Evolutionary conservation across 2,113 vertebrate genomes (phyloP).

Genomic region (Petrocephalus zakoni): DNA sequence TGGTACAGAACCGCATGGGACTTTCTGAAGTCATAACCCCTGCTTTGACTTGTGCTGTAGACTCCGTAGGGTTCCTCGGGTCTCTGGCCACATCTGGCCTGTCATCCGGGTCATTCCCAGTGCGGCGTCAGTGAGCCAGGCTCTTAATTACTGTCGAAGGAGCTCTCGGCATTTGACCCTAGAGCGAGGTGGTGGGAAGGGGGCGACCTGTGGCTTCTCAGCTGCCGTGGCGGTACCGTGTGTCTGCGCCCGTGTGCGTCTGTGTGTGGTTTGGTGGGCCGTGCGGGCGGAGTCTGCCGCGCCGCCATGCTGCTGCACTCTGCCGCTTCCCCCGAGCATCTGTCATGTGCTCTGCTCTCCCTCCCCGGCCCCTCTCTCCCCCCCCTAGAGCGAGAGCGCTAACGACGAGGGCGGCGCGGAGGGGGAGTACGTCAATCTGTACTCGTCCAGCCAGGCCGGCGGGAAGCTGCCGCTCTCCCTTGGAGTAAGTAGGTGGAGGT

Average conservation of each 20-base stretch:
- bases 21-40: neutral
- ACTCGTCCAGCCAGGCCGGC: slow-evolving; percentile 84
- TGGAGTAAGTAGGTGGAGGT: slow-evolving; percentile 77
- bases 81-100: neutral
- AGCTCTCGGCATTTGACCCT: neutral
- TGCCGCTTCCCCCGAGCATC: slow-evolving; percentile 28
- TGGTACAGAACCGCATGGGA: neutral
- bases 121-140: neutral
- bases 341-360: slow-evolving; percentile 50
- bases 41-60: neutral
- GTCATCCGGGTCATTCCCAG: neutral
- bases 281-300: too few relatives aligned
- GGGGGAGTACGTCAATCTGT: slow-evolving; percentile 94
- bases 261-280: neutral
- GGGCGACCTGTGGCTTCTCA: neutral
- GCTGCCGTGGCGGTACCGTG: neutral
- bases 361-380: slow-evolving; percentile 33
- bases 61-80: neutral
- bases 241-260: neutral
- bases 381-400: slow-evolving; percentile 80
- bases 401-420: slow-evolving; percentile 87
- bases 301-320: neutral
- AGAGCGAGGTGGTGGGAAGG: neutral
- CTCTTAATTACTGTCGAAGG: neutral
- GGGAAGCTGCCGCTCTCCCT: slow-evolving; percentile 73